phyloP scores from a whole-genome alignment of 1,140 invertebrate genomes.

The Zaprionus ghesquierei region DNA sequence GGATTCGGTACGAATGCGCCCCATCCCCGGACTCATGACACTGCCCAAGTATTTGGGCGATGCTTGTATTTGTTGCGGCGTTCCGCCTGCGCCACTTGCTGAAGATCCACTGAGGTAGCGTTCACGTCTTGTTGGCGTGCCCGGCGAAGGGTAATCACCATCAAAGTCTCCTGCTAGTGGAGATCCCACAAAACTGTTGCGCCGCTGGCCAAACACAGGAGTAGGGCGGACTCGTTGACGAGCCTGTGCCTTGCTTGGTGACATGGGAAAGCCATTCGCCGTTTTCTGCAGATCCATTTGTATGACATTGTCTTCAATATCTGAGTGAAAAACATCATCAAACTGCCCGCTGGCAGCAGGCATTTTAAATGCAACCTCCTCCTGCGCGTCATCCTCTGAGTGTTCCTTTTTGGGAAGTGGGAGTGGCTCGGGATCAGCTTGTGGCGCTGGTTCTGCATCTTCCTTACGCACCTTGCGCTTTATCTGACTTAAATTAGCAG shows the following conservation, averaged over 20 bases:
- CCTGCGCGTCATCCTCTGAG: constrained; percentile 31
- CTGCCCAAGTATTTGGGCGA: constrained; percentile 61
- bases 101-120: constrained; percentile 68
- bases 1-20: constrained; percentile 83
- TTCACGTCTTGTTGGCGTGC: constrained; percentile 65
- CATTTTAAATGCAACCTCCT: constrained; percentile 64
- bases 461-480: constrained; percentile 70
- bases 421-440: constrained; percentile 1
- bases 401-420: constrained; percentile 28
- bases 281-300: constrained; percentile 74
- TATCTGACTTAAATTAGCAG: constrained; percentile 78
- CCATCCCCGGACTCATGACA: constrained; percentile 62
- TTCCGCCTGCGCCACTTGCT: constrained; percentile 24
- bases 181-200: constrained; percentile 82
- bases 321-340: constrained; percentile 67
- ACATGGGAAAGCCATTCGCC: constrained; percentile 59
- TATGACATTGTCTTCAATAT: constrained; percentile 76
- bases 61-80: constrained; percentile 38
- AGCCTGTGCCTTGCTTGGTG: constrained; percentile 61
- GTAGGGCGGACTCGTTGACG: constrained; percentile 62
- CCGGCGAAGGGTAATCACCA: constrained; percentile 76
- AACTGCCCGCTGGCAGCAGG: constrained; percentile 44
- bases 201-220: constrained; percentile 78
- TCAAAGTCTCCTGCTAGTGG: constrained; percentile 58
- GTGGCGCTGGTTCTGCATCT: constrained; percentile 22